phyloP scores from a whole-genome alignment of 2,888 invertebrate species.

The Amiota mariae region DNA sequence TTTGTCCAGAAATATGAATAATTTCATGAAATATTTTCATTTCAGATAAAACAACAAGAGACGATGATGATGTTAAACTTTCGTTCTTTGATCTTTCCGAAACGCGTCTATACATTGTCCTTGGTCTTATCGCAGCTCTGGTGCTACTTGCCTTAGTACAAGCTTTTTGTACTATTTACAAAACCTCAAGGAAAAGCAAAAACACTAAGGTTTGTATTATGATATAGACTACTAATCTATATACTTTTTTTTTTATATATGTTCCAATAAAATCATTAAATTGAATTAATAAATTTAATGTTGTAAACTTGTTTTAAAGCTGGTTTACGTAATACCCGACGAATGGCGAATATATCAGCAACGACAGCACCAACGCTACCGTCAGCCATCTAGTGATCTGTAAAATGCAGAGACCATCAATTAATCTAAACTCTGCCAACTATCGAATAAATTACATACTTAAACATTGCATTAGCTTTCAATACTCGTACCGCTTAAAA shows the following conservation, averaged over 20 bases:
- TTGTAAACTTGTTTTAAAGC: conserved; percentile 64
- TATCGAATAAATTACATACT: conserved; percentile 4
- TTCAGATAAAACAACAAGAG: conserved; percentile 60
- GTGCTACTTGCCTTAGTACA: conserved; percentile 86
- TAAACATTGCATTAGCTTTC: neutral
- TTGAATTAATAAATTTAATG: conserved; percentile 22
- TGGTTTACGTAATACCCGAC: conserved; percentile 74
- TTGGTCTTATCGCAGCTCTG: conserved; percentile 86
- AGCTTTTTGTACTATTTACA: conserved; percentile 87
- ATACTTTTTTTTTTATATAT: conserved; percentile 11
- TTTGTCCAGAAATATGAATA: neutral
- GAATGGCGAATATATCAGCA: conserved; percentile 74
- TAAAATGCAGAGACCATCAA: conserved; percentile 49
- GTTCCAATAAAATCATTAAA: neutral
- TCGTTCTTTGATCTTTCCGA: conserved; percentile 80
- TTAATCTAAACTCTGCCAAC: conserved; percentile 20
- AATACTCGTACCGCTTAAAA: neutral
- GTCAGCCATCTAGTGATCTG: conserved; percentile 73
- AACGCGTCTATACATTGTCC: conserved; percentile 86
- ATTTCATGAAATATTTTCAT: neutral
- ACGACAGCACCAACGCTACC: conserved; percentile 72
- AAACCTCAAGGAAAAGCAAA: conserved; percentile 77
- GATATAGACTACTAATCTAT: neutral
- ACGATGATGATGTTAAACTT: conserved; percentile 71
- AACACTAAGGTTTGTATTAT: conserved; percentile 79